phyloP scores from a whole-genome alignment of 2,113 vertebrate species.

The Puma concolor region DNA sequence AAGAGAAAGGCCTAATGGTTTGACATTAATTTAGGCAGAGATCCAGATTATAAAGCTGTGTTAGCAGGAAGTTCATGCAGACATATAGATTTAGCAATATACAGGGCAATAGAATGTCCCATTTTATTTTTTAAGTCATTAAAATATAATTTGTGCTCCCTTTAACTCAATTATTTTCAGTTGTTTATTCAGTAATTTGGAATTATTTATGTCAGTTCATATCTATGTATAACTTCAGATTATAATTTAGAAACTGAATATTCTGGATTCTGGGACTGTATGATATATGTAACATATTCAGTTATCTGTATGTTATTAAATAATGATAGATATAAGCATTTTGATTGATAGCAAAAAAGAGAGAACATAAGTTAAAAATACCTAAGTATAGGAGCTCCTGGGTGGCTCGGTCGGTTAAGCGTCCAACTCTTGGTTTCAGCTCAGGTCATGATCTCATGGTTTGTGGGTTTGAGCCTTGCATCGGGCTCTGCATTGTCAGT shows the following conservation, averaged over 20 bases:
- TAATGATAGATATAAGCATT: not conserved
- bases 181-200: not conserved
- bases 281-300: not conserved
- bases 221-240: not conserved
- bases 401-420: no score
- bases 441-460: no score
- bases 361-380: not conserved
- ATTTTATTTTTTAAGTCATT: constrained; percentile 4
- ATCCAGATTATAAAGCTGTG: not conserved
- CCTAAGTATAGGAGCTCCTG: not conserved
- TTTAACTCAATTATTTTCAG: constrained; percentile 22
- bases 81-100: not conserved
- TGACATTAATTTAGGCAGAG: constrained; percentile 20
- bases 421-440: no score
- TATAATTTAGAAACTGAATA: not conserved
- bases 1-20: not conserved
- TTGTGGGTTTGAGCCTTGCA: no score
- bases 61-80: not conserved
- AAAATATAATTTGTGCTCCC: not conserved
- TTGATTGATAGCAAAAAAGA: not conserved
- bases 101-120: not conserved
- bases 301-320: not conserved
- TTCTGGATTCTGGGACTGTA: not conserved
- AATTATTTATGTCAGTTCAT: not conserved
- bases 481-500: no score